Evolutionary conservation across 2,113 vertebrate genomes (phyloP).

Genomic region (Columbina picui): DNA sequence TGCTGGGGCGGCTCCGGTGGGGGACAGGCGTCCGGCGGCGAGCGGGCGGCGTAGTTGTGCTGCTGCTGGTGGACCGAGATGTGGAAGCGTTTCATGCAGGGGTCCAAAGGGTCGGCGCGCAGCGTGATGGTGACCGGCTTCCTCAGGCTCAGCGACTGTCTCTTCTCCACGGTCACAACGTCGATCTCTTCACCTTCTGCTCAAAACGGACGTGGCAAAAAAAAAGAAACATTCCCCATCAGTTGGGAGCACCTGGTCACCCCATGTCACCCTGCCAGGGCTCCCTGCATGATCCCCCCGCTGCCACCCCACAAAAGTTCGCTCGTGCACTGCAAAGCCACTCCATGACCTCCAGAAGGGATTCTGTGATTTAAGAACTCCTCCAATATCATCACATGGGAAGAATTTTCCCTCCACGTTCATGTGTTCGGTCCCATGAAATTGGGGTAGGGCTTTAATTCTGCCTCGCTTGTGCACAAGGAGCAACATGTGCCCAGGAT

Average conservation of each 20-base stretch:
- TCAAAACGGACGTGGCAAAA: background rate
- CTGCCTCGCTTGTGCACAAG: background rate
- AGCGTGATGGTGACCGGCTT: constrained; percentile 91
- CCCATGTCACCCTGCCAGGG: fast-evolving
- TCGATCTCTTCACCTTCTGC: constrained; percentile 92
- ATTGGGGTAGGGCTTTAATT: background rate
- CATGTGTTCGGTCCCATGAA: fast-evolving
- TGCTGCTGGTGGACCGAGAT: constrained; percentile 93
- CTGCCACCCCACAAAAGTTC: background rate
- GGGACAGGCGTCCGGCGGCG: constrained; percentile 81
- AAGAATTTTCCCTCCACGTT: background rate
- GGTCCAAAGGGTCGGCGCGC: constrained; percentile 87
- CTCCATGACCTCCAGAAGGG: background rate
- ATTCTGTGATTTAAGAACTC: fast-evolving
- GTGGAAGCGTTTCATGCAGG: constrained; percentile 92
- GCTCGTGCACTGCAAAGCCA: fast-evolving
- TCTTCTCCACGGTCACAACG: constrained; percentile 92
- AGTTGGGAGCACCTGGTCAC: background rate
- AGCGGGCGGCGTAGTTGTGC: constrained; percentile 94
- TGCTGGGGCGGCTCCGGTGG: background rate
- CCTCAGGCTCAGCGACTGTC: constrained; percentile 79
- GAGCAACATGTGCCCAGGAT: background rate
- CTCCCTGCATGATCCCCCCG: fast-evolving
- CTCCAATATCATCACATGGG: fast-evolving
- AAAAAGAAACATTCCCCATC: background rate